Evolutionary conservation across 2,888 invertebrate species (phyloP).

Genomic region (Hypomecis punctinalis): DNA sequence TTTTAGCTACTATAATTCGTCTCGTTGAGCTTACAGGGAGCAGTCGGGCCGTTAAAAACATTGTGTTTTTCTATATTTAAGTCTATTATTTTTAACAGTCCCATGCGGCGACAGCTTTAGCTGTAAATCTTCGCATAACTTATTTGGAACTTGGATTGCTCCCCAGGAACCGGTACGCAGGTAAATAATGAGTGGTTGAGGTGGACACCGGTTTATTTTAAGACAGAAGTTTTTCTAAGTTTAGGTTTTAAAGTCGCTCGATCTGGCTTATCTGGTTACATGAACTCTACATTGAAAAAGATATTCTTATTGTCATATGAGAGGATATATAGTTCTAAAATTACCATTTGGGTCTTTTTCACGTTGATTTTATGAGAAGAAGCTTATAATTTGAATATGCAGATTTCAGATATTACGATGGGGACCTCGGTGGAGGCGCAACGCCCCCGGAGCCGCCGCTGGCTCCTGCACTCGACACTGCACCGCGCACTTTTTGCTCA

Average conservation of each 20-base stretch:
- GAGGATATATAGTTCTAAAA: not conserved
- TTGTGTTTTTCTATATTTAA: conserved; percentile 46
- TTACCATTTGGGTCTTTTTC: not conserved
- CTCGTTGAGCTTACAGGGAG: conserved; percentile 66
- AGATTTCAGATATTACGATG: conserved; percentile 7
- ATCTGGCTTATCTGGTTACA: not conserved
- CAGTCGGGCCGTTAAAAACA: conserved; percentile 57
- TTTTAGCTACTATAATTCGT: conserved; percentile 75
- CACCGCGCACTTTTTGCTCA: conserved; percentile 60
- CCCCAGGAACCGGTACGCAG: conserved; percentile 34
- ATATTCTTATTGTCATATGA: not conserved
- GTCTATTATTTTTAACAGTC: conserved; percentile 37
- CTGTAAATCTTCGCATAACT: conserved; percentile 36
- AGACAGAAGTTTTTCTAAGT: not conserved
- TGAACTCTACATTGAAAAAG: not conserved
- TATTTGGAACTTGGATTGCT: conserved; percentile 34
- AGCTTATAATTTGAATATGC: conserved; percentile 4
- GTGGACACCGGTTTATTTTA: conserved; percentile 1
- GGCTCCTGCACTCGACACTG: conserved; percentile 23
- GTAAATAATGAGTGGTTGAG: conserved; percentile 12
- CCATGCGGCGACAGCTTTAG: conserved; percentile 21
- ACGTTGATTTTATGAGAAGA: conserved; percentile 2
- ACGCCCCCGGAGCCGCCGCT: conserved; percentile 15
- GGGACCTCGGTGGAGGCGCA: conserved; percentile 15
- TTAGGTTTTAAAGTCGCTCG: not conserved